A percentile compares a stretch with the other conserved stretches of the same genome.
Conservation (phyloP, 2,113 vertebrate species). For the Dasyornis broadbenti region DNA sequence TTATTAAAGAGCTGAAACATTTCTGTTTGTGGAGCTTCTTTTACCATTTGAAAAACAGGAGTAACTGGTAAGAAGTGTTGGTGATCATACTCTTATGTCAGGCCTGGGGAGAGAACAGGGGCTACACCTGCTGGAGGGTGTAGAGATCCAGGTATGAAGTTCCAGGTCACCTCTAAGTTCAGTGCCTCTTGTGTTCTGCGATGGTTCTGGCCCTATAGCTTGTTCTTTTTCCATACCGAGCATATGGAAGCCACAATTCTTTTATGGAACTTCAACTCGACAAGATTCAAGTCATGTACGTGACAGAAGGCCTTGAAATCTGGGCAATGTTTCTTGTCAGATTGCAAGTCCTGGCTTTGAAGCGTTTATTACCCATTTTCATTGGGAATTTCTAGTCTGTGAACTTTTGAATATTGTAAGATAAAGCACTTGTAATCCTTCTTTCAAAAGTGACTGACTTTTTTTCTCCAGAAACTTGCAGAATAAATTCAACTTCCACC, state of each 20-base stretch:
- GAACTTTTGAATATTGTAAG: neutral
- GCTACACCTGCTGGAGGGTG: neutral
- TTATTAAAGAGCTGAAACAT: neutral
- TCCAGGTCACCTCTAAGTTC: neutral
- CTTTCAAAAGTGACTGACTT: neutral
- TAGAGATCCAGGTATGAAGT: neutral
- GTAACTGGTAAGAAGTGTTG: neutral
- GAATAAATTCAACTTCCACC: neutral
- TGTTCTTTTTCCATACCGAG: neutral
- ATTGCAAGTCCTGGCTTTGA: neutral
- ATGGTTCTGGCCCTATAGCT: neutral
- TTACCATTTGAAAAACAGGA: neutral
- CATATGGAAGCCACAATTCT: neutral
- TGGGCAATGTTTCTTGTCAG: neutral
- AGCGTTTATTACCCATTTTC: neutral
- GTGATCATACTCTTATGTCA: neutral
- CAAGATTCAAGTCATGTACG: neutral
- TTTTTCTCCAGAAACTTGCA: neutral
- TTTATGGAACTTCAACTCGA: neutral
- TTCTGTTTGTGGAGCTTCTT: neutral
- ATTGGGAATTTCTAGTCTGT: neutral
- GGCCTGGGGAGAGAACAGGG: neutral
- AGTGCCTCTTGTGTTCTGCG: neutral
- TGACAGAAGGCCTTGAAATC: slow-evolving; percentile 9
- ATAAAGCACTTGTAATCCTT: neutral